A percentile compares a stretch with the other conserved stretches of the same genome.
phyloP scores from a whole-genome alignment of 2,888 invertebrate species.

The Leucophenga maculata region DNA sequence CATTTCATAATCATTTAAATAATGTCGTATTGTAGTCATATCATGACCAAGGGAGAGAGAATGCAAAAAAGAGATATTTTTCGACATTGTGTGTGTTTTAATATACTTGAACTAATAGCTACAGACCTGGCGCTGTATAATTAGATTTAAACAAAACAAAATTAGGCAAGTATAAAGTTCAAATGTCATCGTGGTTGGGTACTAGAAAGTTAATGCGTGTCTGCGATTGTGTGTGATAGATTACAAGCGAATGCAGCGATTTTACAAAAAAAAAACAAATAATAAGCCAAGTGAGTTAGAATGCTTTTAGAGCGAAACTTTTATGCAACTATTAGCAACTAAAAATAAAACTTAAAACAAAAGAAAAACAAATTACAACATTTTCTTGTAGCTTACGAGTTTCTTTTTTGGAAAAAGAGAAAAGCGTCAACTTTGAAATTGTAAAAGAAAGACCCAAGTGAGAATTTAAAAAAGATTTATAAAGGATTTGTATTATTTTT shows the following conservation, averaged over 20 bases:
- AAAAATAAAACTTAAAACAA: background rate
- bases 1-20: background rate
- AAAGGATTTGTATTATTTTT: too few relatives aligned
- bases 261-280: too few relatives aligned
- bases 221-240: conserved; percentile 40
- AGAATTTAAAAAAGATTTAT: too few relatives aligned
- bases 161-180: conserved; percentile 4
- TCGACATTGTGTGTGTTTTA: conserved; percentile 37
- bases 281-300: conserved; percentile 54
- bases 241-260: conserved; percentile 36
- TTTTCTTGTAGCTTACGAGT: too few relatives aligned
- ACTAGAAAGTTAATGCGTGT: conserved; percentile 21
- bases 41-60: conserved; percentile 38
- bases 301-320: background rate
- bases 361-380: too few relatives aligned
- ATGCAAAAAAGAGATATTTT: conserved; percentile 49
- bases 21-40: background rate
- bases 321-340: conserved; percentile 12
- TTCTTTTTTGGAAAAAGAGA: too few relatives aligned
- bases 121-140: too few relatives aligned
- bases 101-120: background rate
- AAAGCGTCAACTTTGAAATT: too few relatives aligned
- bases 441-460: too few relatives aligned
- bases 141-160: background rate
- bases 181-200: conserved; percentile 12